Evolutionary conservation across 1,140 invertebrate species (phyloP), one percentile per base, ranked within the genome.

Genomic region (Apis florea): DNA sequence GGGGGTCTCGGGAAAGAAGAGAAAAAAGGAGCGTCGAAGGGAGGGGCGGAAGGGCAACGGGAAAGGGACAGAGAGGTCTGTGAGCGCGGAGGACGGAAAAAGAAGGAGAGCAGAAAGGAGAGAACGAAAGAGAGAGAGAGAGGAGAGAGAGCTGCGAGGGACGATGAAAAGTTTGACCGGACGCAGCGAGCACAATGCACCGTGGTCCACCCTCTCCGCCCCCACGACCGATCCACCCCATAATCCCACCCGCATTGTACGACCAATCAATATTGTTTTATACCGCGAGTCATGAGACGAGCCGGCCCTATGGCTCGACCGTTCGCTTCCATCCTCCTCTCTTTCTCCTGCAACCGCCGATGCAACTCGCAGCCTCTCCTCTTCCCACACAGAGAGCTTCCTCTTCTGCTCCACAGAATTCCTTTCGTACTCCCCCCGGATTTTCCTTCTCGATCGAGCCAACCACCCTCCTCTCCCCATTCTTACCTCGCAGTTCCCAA

Each of bases 101-200:
- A 82, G 73, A 83, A 83, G 79, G 79, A 79, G 71, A 69, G 82
- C 61, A 69, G 83, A 74, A 59, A 66, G 78, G 64, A 68, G 83
- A 76, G 77, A 40, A 69, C 72, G 68, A 71, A 70, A 82, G 73
- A 83, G 82, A 77, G 79, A 79, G 71, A 69, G 80, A 74, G 56
- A 66, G 78, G 64, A 68, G 83, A 76, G 81, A 76, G 85, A 85
- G 85, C 79, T 85, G 84, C 87, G 79, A 87, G 85, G 86, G 85
- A 90, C 87, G 89, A 91, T 91, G 90, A 91, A 93, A 93, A 93
- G 91, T 93, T 93, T 93, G 92, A 93, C 92, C 91, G 89, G 91
- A 91, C 90, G 90, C 87, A 87, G 86, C 83, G 85, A 82, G 85
- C 86, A 92, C 91, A 92, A 92, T 92, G 89, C 91, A 91, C 87